A percentile compares a stretch with the other conserved stretches of the same genome.
Evolutionary conservation across 2,797 vertebrate genomes (phyloP).

Genomic region (Galago senegalensis): DNA sequence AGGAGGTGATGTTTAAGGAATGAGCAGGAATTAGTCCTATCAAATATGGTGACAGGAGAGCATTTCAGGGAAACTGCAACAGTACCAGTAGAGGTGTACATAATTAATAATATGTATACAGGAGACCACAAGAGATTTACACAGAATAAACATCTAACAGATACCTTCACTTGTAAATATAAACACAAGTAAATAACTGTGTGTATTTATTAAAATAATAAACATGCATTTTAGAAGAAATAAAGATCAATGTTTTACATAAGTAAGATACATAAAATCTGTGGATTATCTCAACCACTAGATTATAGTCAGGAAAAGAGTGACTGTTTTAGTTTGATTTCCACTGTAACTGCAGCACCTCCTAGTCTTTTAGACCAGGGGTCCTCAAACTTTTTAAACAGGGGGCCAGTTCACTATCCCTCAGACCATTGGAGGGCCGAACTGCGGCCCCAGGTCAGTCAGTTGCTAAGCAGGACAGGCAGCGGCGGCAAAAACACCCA

Average conservation of each 20-base stretch:
- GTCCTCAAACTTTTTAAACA: too few species aligned
- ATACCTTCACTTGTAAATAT: neutral
- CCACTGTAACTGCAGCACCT: neutral
- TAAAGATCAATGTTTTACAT: neutral
- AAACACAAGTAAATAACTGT: conserved; percentile 4
- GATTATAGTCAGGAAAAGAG: neutral
- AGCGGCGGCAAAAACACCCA: too few species aligned
- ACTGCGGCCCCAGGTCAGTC: too few species aligned
- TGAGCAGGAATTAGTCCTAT: neutral
- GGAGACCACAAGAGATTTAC: neutral
- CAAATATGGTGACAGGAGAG: neutral
- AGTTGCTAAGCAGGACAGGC: too few species aligned
- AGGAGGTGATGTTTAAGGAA: neutral
- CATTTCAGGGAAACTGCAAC: neutral
- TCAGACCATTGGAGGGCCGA: too few species aligned
- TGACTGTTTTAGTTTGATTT: neutral
- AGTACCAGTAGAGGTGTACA: neutral
- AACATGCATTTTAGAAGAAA: neutral
- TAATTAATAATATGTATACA: neutral
- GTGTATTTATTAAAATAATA: conserved; percentile 43
- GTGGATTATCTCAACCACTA: neutral
- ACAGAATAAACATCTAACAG: neutral
- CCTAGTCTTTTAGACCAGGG: neutral
- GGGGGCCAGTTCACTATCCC: too few species aligned
- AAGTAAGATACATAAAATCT: neutral